Base-by-base conservation (phyloP, 2,113 vertebrate species). In the Hippoglossus stenolepis region DNA sequence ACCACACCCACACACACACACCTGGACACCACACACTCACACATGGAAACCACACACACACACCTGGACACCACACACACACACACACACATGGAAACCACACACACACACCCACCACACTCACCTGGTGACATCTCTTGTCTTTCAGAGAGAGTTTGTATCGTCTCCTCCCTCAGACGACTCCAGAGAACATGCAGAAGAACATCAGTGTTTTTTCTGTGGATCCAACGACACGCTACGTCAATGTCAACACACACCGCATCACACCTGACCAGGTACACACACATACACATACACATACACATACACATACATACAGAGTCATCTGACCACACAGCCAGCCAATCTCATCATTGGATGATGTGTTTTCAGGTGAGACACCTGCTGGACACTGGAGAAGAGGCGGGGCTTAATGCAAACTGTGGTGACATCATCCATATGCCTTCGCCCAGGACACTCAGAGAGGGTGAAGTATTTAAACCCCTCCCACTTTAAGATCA, bases 141-240 rank as follows among this genome's bases (percentile, higher is more conserved):
- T 64, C 28, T n/a, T 59, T 75, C 72, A 99, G 97, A 90, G 98
- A 99, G 89, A 97, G 96, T 85, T 92, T 98, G 85, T 99, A 98
- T 26, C 95, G 97, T 26, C 84, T 99, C 26, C 90, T 99, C 78
- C 96, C 97, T 87, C 97, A 99, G 91, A 99, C 97, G 17, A 99
- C 97, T 14, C 97, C 98, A 4, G 97, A 99, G 91, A 99, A 99
- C 51, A 95, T 99, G 88, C 97, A 96, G 92, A 99, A 97, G 79
- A 99, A 99, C 93, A 95, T 97, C 89, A 95, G 93, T 90, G 93
- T 95, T n/a, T 99, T 97, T 80, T 96, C 96, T 73, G 94, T 99
- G 0, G 96, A 99, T 78, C 98, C 98, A 0, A 86, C 94, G 9
- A 99, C 96, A 4, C 93, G 98, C 18, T 99, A 99, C 45, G 92